phyloP scores from a whole-genome alignment of 1,140 invertebrate species.

The honey bee (Apis mellifera) region Amel_HAv3.1 CM009944.2:4026501-4027000 shows the following conservation, averaged over 20 bases:
- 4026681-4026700: not conserved
- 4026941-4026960: conserved; percentile 24
- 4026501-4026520: conserved; percentile 42
- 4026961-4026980: conserved; percentile 5
- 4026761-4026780: not conserved
- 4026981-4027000: conserved; percentile 13
- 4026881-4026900: conserved; percentile 19
- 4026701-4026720: too few relatives aligned
- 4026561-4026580: conserved; percentile 38
- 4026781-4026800: not conserved
- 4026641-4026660: not conserved
- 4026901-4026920: conserved; percentile 25
- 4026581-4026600: conserved; percentile 44
- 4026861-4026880: conserved; percentile 2
- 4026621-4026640: not conserved
- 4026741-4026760: not conserved
- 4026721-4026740: not conserved
- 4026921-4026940: not conserved
- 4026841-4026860: conserved; percentile 6
- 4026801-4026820: not conserved
- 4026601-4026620: conserved; percentile 27
- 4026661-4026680: too few relatives aligned
- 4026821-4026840: not conserved
- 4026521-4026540: conserved; percentile 46
- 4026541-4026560: conserved; percentile 35